phyloP scores from a whole-genome alignment of 2,888 invertebrate species.

The Nemotelus pantherinus region DNA sequence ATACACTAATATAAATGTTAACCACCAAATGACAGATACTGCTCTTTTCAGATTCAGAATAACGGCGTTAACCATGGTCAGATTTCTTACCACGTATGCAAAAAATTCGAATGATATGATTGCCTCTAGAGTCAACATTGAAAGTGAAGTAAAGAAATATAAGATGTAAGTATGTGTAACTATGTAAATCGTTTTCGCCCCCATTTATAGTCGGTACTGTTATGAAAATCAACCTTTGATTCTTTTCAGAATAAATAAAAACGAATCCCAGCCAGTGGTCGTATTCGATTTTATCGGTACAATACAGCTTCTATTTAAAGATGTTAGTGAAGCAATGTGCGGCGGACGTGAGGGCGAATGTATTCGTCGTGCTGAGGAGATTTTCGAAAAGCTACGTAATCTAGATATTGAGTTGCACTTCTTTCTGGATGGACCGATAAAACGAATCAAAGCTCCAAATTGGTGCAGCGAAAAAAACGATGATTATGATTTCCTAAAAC shows the following conservation, averaged over 20 bases:
- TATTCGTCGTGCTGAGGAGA: conserved; percentile 13
- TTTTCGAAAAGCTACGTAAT: conserved; percentile 44
- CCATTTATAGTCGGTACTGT: too few species aligned
- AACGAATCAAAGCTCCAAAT: conserved; percentile 40
- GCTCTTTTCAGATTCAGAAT: too few species aligned
- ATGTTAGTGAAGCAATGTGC: conserved; percentile 37
- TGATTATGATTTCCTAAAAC: conserved; percentile 36
- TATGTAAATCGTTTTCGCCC: too few species aligned
- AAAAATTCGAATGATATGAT: too few species aligned
- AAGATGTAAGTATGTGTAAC: too few species aligned
- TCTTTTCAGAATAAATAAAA: conserved; percentile 38
- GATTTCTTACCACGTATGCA: too few species aligned
- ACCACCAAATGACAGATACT: too few species aligned
- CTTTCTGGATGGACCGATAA: conserved; percentile 49
- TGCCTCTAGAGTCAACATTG: too few species aligned
- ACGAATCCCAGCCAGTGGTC: conserved; percentile 30
- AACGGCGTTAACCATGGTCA: too few species aligned
- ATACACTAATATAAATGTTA: too few species aligned
- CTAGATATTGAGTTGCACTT: conserved; percentile 42
- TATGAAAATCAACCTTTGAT: too few species aligned
- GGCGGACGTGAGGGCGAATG: conserved; percentile 45
- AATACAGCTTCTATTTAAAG: conserved; percentile 26
- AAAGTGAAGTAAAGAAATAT: too few species aligned
- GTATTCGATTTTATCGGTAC: conserved; percentile 47
- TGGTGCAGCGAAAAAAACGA: conserved; percentile 28